Evolutionary conservation across 2,888 invertebrate species (phyloP).

Genomic region (Automeris io): DNA sequence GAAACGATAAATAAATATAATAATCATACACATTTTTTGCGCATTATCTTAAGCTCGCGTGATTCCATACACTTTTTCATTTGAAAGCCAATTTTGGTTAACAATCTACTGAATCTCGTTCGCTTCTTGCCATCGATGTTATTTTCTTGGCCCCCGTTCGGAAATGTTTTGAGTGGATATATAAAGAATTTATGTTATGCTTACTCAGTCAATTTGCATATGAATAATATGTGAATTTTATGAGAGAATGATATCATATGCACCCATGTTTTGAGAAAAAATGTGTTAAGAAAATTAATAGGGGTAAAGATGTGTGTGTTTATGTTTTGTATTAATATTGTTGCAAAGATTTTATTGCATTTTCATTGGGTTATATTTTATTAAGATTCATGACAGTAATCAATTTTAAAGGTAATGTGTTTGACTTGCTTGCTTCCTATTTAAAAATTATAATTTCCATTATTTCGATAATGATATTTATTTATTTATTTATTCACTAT

Average conservation of each 20-base stretch:
- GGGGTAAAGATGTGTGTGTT: slow-evolving; percentile 17
- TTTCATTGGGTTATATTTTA: background rate
- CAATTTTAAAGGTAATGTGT: background rate
- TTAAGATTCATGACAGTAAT: background rate
- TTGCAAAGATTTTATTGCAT: slow-evolving; percentile 2
- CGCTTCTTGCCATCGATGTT: slow-evolving; percentile 24
- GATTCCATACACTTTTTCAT: slow-evolving; percentile 10
- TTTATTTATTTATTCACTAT: no score
- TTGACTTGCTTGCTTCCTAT: background rate
- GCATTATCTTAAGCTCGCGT: slow-evolving; percentile 6
- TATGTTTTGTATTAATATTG: slow-evolving; percentile 1
- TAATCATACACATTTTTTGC: background rate
- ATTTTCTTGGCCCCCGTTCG: slow-evolving; percentile 36
- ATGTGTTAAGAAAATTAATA: slow-evolving; percentile 40
- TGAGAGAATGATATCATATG: slow-evolving; percentile 53
- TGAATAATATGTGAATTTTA: slow-evolving; percentile 59
- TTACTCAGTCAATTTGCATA: slow-evolving; percentile 63
- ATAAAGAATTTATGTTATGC: slow-evolving; percentile 58
- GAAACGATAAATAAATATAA: background rate
- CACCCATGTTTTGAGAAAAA: slow-evolving; percentile 38
- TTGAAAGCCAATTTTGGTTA: background rate
- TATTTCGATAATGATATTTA: no score
- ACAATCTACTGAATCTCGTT: slow-evolving; percentile 11
- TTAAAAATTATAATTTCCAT: no score
- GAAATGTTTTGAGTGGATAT: slow-evolving; percentile 36